phyloP scores from a whole-genome alignment of 2,888 invertebrate species.

The Athrips mouffetella region DNA sequence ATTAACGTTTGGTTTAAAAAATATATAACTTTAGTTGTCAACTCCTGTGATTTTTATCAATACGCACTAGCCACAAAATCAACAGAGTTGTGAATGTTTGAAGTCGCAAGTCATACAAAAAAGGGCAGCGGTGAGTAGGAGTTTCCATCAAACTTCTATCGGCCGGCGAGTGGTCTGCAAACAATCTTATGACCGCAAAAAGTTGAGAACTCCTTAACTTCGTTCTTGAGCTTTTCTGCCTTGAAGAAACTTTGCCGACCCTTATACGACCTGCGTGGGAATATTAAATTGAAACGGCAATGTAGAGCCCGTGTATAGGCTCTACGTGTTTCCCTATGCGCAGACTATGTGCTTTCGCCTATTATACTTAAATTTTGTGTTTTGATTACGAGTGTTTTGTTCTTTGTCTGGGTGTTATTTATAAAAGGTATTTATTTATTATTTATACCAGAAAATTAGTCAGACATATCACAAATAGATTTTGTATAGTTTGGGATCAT shows the following conservation, averaged over 20 bases:
- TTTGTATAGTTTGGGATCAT: too few species aligned
- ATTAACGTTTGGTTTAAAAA: neutral
- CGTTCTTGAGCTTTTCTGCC: conserved; percentile 24
- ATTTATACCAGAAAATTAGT: too few species aligned
- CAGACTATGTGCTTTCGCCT: too few species aligned
- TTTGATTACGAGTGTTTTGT: too few species aligned
- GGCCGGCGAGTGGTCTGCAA: conserved; percentile 56
- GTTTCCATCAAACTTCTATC: conserved; percentile 57
- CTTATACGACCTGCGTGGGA: neutral
- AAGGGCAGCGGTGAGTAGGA: conserved; percentile 24
- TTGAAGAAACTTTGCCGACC: conserved; percentile 30
- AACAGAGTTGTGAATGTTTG: neutral
- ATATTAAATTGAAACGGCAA: too few species aligned
- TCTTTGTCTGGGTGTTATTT: too few species aligned
- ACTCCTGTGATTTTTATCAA: too few species aligned
- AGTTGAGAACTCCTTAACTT: conserved; percentile 45
- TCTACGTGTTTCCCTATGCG: too few species aligned
- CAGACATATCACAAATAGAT: too few species aligned
- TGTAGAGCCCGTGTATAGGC: too few species aligned
- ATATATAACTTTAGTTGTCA: neutral
- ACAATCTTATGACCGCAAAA: conserved; percentile 67
- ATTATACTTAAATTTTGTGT: too few species aligned
- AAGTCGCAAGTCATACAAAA: conserved; percentile 26
- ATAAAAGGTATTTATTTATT: too few species aligned
- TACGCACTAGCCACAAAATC: neutral